These are phyloP conservation scores for Megaceryle torquata DNA, from an alignment of 2,113 vertebrate species.

Conservation along the genomic window DNA sequence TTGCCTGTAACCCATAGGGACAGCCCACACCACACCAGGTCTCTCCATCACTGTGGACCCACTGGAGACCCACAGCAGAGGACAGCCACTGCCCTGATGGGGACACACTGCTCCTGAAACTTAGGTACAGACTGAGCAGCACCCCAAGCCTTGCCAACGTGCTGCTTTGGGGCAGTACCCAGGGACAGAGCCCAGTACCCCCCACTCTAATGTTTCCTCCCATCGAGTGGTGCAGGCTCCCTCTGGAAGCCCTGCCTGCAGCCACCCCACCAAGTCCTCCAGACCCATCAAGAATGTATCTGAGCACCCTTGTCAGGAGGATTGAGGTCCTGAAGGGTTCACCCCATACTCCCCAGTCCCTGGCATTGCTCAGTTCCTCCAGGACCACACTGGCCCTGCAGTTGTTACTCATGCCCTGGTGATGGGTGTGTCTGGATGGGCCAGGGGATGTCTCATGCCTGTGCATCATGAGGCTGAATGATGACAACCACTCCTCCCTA, in stretches of 20 bases:
- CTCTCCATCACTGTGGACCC: neutral
- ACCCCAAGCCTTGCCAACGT: neutral
- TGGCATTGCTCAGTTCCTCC: neutral
- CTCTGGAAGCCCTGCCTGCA: accelerated
- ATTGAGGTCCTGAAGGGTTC: neutral
- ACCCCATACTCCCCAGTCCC: neutral
- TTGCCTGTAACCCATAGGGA: neutral
- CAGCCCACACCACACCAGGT: neutral
- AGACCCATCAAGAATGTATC: accelerated
- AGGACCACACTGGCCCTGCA: neutral
- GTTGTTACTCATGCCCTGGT: neutral
- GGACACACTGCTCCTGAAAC: neutral
- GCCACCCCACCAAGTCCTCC: neutral
- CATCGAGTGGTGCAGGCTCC: neutral
- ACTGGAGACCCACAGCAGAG: neutral
- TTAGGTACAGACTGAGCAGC: neutral
- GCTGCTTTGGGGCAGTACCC: neutral
- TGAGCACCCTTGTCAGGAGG: accelerated
- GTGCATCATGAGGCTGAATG: neutral
- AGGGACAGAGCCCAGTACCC: neutral
- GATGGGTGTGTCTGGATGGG: neutral
- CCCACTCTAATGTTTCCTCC: accelerated
- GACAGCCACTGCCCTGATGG: neutral
- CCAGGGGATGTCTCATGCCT: neutral
- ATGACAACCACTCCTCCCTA: neutral